Percentiles rank a stretch among this genome's conserved stretches.
Evolutionary conservation across 1,140 invertebrate species (phyloP).

Genomic region (Euwallacea similis): DNA sequence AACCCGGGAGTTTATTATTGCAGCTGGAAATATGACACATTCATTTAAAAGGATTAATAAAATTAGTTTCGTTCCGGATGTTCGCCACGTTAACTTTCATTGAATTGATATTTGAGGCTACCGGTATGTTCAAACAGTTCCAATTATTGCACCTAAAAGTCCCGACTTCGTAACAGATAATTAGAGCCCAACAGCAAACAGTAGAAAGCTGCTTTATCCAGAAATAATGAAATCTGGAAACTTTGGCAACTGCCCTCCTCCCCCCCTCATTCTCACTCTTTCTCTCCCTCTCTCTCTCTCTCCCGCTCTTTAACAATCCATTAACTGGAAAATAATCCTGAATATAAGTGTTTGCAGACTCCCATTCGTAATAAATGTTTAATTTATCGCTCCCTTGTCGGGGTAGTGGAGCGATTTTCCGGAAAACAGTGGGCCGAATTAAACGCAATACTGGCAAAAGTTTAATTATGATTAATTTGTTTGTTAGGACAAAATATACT

Average conservation of each 20-base stretch:
- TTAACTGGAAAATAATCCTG: conserved; percentile 9
- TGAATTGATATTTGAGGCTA: neutral
- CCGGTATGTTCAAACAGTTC: neutral
- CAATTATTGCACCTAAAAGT: neutral
- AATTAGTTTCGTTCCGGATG: neutral
- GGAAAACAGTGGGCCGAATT: too few relatives aligned
- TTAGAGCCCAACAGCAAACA: neutral
- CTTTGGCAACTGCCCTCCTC: neutral
- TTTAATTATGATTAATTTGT: too few relatives aligned
- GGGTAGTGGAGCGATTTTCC: too few relatives aligned
- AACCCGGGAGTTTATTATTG: neutral
- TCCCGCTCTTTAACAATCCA: conserved; percentile 6
- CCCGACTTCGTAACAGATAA: neutral
- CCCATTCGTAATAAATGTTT: conserved; percentile 8
- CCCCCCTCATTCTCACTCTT: too few relatives aligned
- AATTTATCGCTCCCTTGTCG: neutral
- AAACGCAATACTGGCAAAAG: too few relatives aligned
- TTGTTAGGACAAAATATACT: too few relatives aligned
- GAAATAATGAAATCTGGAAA: conserved; percentile 7
- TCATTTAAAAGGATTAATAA: conserved; percentile 5
- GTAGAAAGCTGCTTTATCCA: conserved; percentile 5
- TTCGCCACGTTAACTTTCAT: neutral
- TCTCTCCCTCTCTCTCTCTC: too few relatives aligned
- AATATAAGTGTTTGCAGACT: conserved; percentile 17
- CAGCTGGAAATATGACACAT: neutral